Evolutionary conservation across 2,888 invertebrate genomes (phyloP).

Genomic region (Hypsopygia costalis): DNA sequence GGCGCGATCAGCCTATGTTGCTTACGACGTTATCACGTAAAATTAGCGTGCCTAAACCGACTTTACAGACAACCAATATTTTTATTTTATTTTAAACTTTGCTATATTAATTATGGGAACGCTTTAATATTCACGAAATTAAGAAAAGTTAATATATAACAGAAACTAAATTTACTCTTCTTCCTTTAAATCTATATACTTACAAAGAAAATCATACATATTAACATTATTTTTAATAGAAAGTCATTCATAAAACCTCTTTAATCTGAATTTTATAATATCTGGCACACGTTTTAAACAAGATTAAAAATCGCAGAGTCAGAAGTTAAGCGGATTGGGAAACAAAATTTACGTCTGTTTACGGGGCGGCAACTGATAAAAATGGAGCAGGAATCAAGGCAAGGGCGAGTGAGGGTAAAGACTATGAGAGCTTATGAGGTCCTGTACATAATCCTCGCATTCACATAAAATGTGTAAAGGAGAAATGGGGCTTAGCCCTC

Average conservation of each 20-base stretch:
- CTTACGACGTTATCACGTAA: no score
- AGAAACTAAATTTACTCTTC: no score
- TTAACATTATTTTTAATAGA: no score
- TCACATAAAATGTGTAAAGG: slow-evolving; percentile 7
- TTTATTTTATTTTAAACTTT: no score
- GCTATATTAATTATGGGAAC: no score
- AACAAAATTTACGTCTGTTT: slow-evolving; percentile 45
- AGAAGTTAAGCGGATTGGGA: slow-evolving; percentile 49
- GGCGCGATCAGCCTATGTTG: no score
- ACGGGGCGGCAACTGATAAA: slow-evolving; percentile 31
- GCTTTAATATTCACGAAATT: no score
- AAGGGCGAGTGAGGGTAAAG: slow-evolving; percentile 9
- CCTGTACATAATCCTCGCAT: slow-evolving; percentile 5
- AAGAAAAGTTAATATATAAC: no score
- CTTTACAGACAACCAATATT: no score
- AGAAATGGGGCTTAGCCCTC: slow-evolving; percentile 1
- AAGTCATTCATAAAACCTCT: slow-evolving; percentile 15
- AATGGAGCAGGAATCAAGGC: slow-evolving; percentile 20
- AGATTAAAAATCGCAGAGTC: slow-evolving; percentile 44
- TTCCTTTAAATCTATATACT: no score
- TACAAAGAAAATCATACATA: no score
- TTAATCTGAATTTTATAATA: slow-evolving; percentile 32
- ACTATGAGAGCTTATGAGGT: slow-evolving; percentile 7
- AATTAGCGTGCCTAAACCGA: no score
- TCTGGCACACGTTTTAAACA: slow-evolving; percentile 41